These are phyloP conservation scores for Drosophila kanekoi DNA, from an alignment of 2,888 invertebrate species.

Conservation along the genomic window DNA sequence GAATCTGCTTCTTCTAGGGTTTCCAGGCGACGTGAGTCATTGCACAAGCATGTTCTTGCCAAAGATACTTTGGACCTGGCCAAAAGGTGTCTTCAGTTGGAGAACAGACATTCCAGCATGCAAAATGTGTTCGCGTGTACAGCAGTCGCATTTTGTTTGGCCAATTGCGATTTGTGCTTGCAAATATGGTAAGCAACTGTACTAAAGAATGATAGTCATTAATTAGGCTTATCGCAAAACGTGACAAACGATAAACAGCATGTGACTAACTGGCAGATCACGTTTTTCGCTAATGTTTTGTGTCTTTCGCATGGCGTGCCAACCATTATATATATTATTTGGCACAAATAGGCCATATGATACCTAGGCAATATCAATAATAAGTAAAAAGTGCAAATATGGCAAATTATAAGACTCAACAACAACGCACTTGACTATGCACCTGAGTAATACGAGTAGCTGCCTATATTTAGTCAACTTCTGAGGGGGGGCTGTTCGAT, in stretches of 20 bases:
- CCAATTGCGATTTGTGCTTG: neutral
- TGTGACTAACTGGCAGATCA: constrained; percentile 47
- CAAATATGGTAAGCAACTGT: constrained; percentile 9
- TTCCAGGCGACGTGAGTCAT: constrained; percentile 2
- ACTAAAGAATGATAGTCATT: constrained; percentile 11
- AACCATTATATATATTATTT: constrained; percentile 18
- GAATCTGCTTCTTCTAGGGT: neutral
- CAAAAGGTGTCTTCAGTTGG: neutral
- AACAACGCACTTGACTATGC: constrained; percentile 11
- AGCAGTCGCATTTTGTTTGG: neutral
- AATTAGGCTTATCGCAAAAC: constrained; percentile 48
- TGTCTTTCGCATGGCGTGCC: constrained; percentile 10
- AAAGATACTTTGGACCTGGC: constrained; percentile 10
- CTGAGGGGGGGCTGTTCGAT: neutral
- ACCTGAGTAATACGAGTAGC: constrained; percentile 1
- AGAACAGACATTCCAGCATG: too few species aligned
- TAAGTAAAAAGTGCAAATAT: neutral
- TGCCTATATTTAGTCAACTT: constrained; percentile 9
- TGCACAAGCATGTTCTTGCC: neutral
- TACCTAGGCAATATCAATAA: constrained; percentile 1
- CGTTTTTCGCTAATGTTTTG: constrained; percentile 32
- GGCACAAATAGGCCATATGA: neutral
- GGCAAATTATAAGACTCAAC: neutral
- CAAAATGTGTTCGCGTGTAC: neutral
- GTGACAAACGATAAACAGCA: constrained; percentile 50